These are phyloP conservation scores for Andrena fulva DNA, from an alignment of 2,888 invertebrate species.

Conservation along the genomic window DNA sequence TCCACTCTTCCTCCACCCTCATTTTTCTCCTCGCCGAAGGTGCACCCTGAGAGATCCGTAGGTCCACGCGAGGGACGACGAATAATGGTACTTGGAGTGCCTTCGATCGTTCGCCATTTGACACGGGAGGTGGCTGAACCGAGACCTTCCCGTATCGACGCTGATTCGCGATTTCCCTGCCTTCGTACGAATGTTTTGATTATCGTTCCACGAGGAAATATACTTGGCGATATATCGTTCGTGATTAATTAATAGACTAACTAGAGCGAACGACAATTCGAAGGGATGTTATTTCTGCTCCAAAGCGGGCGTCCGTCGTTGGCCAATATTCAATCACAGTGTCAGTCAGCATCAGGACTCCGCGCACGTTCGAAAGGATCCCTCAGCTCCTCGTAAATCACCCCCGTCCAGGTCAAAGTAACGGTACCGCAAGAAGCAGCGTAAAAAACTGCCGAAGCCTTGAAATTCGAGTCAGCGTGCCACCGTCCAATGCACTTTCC, in stretches of 20 bases:
- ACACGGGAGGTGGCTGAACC: not conserved
- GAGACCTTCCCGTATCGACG: not conserved
- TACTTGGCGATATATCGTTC: not conserved
- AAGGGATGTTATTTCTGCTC: too few species aligned
- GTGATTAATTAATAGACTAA: too few species aligned
- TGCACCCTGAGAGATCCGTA: slow-evolving; percentile 33
- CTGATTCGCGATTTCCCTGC: too few species aligned
- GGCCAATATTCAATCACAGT: not conserved
- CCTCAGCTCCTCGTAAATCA: slow-evolving; percentile 47
- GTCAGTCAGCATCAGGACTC: slow-evolving; percentile 4
- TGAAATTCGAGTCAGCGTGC: slow-evolving; percentile 54
- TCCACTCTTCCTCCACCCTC: slow-evolving; percentile 1
- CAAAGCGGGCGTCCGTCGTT: too few species aligned
- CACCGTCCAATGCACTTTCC: slow-evolving; percentile 24
- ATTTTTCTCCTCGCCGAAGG: slow-evolving; percentile 21
- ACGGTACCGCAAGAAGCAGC: slow-evolving; percentile 25
- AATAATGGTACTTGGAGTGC: slow-evolving; percentile 4
- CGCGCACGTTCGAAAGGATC: slow-evolving; percentile 13
- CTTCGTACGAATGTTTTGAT: not conserved
- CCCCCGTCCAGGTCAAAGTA: slow-evolving; percentile 36
- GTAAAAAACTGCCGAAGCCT: slow-evolving; percentile 32
- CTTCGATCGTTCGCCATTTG: not conserved
- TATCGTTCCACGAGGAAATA: not conserved
- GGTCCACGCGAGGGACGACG: slow-evolving; percentile 24
- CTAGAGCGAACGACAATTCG: too few species aligned